Conservation (phyloP, 2,888 invertebrate species). For the Mythimna loreyi region DNA sequence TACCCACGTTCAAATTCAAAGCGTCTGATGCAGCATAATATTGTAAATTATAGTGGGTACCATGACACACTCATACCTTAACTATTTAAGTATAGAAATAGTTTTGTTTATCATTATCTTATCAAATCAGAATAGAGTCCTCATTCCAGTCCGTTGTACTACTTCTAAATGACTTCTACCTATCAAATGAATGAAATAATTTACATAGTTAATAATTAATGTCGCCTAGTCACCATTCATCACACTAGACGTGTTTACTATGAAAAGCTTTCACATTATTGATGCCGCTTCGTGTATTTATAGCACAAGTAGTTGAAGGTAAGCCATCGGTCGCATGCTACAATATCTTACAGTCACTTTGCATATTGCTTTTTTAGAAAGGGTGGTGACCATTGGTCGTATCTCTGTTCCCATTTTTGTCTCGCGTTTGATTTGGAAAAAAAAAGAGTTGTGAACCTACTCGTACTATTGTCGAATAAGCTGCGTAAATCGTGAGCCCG, state of each 20-base stretch:
- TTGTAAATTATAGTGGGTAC: too few species aligned
- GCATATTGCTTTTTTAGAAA: constrained; percentile 11
- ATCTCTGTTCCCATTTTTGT: background rate
- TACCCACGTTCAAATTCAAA: too few species aligned
- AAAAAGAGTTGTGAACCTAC: background rate
- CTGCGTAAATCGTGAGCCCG: too few species aligned
- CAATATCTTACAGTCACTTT: constrained; percentile 19
- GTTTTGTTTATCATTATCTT: background rate
- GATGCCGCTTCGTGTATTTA: constrained; percentile 9
- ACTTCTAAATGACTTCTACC: background rate
- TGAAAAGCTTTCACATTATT: constrained; percentile 47
- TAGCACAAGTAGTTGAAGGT: background rate
- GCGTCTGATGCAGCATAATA: too few species aligned
- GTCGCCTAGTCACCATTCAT: constrained; percentile 22
- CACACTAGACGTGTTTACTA: constrained; percentile 10
- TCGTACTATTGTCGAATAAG: too few species aligned
- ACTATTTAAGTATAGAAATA: too few species aligned
- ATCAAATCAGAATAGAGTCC: background rate
- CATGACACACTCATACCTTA: background rate
- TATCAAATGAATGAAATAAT: constrained; percentile 8
- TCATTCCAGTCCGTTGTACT: background rate
- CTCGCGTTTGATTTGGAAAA: background rate
- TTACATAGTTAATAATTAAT: background rate
- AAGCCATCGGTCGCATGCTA: background rate
- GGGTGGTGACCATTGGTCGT: background rate